phyloP scores from a whole-genome alignment of 2,888 invertebrate species.

The Erebia aethiops region DNA sequence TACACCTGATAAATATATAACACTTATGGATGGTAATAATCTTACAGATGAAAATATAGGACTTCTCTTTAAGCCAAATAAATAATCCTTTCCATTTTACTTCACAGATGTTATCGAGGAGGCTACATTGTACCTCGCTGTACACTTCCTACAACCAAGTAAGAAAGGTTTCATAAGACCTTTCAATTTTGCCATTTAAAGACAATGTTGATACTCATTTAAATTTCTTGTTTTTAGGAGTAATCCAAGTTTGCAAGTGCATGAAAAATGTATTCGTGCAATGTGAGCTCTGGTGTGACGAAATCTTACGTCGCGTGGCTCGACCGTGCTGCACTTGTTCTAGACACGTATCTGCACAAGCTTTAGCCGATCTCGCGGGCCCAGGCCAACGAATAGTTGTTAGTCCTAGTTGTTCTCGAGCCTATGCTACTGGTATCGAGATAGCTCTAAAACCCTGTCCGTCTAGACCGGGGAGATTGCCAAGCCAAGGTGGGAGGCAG shows the following conservation, averaged over 20 bases:
- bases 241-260: slow-evolving; percentile 71
- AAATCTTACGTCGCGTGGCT: slow-evolving; percentile 63
- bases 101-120: slow-evolving; percentile 69
- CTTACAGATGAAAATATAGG: not conserved
- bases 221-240: slow-evolving; percentile 48
- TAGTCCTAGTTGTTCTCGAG: slow-evolving; percentile 47
- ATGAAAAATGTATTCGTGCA: slow-evolving; percentile 74
- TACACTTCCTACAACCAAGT: slow-evolving; percentile 66
- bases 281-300: slow-evolving; percentile 74
- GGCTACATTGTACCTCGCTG: slow-evolving; percentile 64
- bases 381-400: slow-evolving; percentile 46
- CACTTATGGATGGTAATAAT: slow-evolving; percentile 58
- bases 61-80: not conserved
- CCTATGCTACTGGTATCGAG: slow-evolving; percentile 53
- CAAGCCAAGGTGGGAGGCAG: slow-evolving; percentile 34
- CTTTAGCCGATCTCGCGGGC: slow-evolving; percentile 52
- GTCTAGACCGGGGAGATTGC: slow-evolving; percentile 37
- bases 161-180: slow-evolving; percentile 34
- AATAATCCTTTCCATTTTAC: slow-evolving; percentile 8
- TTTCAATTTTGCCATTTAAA: not conserved
- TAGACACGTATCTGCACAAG: slow-evolving; percentile 59
- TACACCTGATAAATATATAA: slow-evolving; percentile 50
- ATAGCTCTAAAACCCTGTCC: slow-evolving; percentile 59
- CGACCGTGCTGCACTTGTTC: slow-evolving; percentile 69
- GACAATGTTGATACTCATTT: not conserved